phyloP scores from a whole-genome alignment of 2,888 invertebrate genomes.

The Chelonus formosanus region DNA sequence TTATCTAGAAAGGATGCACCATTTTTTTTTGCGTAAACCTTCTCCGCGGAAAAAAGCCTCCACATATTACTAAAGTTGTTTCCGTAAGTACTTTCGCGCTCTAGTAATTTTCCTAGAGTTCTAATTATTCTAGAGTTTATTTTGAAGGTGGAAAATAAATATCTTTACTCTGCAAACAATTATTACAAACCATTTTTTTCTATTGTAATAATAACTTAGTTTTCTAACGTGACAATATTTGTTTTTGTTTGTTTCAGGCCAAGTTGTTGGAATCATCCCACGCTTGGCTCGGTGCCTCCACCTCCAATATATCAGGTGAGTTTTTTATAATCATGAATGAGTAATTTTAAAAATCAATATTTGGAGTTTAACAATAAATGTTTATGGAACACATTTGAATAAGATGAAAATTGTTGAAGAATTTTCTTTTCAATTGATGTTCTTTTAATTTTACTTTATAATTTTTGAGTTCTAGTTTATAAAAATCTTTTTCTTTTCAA shows the following conservation, averaged over 20 bases:
- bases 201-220: constrained; percentile 14
- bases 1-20: constrained; percentile 16
- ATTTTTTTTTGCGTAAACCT: constrained; percentile 32
- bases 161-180: background rate
- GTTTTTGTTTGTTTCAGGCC: constrained; percentile 75
- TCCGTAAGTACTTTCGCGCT: constrained; percentile 40
- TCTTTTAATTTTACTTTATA: too few species aligned
- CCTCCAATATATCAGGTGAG: constrained; percentile 91
- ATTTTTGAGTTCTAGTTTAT: too few species aligned
- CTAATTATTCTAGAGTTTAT: constrained; percentile 36
- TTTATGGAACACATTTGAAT: too few species aligned
- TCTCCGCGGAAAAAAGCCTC: constrained; percentile 44
- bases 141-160: constrained; percentile 20
- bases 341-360: too few species aligned
- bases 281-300: constrained; percentile 90
- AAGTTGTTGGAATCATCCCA: constrained; percentile 92
- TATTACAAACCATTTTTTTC: constrained; percentile 12
- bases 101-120: constrained; percentile 28
- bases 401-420: too few species aligned
- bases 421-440: too few species aligned
- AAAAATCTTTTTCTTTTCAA: too few species aligned
- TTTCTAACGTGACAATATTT: constrained; percentile 19
- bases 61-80: constrained; percentile 64
- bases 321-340: constrained; percentile 52
- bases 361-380: too few species aligned